Percentiles rank a stretch among this genome's conserved stretches.
These are phyloP conservation scores for Tiphia femorata DNA, from an alignment of 2,888 invertebrate species.

Conservation along the genomic window DNA sequence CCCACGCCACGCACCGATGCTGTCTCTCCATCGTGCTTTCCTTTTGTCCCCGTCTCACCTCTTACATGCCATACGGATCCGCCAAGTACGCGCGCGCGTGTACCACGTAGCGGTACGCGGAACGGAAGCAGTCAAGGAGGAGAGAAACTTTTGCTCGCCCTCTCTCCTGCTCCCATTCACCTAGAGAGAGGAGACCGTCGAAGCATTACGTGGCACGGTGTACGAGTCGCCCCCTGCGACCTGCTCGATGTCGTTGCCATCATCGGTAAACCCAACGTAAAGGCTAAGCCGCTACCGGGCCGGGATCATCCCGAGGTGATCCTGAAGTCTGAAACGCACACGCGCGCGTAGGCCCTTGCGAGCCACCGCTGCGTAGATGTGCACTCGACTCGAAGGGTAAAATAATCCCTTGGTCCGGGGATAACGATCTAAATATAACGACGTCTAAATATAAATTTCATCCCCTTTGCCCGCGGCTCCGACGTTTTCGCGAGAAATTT, in stretches of 20 bases:
- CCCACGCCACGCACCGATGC: constrained; percentile 9
- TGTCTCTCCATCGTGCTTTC: neutral
- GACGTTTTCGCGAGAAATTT: too few species aligned
- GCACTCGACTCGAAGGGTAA: too few species aligned
- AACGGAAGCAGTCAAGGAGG: neutral
- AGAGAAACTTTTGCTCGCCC: neutral
- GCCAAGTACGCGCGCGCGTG: neutral
- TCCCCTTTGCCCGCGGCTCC: too few species aligned
- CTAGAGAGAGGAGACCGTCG: neutral
- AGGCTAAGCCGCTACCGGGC: too few species aligned
- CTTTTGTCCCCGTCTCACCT: neutral
- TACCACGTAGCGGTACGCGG: neutral
- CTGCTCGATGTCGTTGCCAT: neutral
- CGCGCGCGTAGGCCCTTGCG: neutral
- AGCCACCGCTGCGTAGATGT: too few species aligned
- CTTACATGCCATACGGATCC: neutral
- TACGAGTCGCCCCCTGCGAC: neutral
- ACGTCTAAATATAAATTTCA: too few species aligned
- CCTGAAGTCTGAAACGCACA: neutral
- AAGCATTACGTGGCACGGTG: neutral
- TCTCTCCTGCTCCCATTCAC: neutral
- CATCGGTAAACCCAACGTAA: too few species aligned
- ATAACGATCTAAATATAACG: too few species aligned
- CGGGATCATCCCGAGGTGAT: too few species aligned
- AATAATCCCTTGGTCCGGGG: too few species aligned